Conservation (phyloP, 2,113 vertebrate genomes). For the Pomatostomus ruficeps region DNA sequence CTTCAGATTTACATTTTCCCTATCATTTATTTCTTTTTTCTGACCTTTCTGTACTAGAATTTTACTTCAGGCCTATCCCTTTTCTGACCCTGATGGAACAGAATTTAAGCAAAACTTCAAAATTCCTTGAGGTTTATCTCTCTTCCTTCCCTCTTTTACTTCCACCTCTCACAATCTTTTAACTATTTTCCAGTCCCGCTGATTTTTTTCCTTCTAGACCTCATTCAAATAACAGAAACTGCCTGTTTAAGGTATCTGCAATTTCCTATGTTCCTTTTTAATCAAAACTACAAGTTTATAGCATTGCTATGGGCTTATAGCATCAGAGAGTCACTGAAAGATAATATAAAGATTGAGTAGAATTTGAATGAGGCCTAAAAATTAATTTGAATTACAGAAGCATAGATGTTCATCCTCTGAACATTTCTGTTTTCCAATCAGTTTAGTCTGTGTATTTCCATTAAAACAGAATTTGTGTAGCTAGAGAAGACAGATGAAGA, state of each 20-base stretch:
- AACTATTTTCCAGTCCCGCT: neutral
- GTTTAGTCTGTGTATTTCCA: neutral
- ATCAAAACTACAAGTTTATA: neutral
- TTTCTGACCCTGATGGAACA: neutral
- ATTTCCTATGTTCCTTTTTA: neutral
- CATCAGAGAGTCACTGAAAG: neutral
- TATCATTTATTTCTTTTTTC: neutral
- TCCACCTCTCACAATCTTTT: neutral
- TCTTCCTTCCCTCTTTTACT: neutral
- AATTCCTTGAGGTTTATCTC: neutral
- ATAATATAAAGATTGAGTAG: neutral
- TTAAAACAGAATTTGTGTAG: neutral
- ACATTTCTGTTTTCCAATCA: neutral
- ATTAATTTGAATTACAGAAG: constrained; percentile 12
- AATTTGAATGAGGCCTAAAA: constrained; percentile 28
- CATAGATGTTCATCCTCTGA: neutral
- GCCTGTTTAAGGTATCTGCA: neutral
- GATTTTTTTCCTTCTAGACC: neutral
- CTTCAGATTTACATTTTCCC: neutral
- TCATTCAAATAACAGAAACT: neutral
- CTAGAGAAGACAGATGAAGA: neutral
- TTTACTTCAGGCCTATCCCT: neutral
- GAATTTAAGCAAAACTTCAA: neutral
- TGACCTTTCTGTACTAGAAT: neutral
- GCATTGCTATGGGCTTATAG: neutral